Evolutionary conservation across 1,140 invertebrate species (phyloP).

Genomic region (Trichoplusia ni): DNA sequence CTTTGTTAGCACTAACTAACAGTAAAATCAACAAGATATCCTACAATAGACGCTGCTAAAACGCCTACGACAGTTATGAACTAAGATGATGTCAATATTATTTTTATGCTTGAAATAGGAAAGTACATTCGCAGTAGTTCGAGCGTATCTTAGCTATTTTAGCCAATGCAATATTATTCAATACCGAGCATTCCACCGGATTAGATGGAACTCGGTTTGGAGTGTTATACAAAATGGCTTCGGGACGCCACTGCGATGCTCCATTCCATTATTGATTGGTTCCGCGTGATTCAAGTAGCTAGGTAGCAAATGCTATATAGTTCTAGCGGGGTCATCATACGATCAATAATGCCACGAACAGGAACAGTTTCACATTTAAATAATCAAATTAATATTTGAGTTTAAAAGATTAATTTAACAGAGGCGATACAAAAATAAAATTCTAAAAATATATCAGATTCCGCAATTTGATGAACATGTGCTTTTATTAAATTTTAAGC

Average conservation of each 20-base stretch:
- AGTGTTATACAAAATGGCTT: slow-evolving; percentile 17
- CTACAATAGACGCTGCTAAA: no score
- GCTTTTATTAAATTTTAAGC: slow-evolving; percentile 62
- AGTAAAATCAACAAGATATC: no score
- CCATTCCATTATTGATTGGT: slow-evolving; percentile 44
- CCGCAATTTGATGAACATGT: slow-evolving; percentile 58
- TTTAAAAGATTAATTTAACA: neutral
- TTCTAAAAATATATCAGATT: slow-evolving; percentile 31
- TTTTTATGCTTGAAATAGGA: no score
- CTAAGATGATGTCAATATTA: no score
- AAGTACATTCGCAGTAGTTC: no score
- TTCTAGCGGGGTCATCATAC: slow-evolving; percentile 53
- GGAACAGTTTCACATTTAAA: slow-evolving; percentile 22
- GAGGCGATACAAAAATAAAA: neutral
- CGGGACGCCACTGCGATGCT: slow-evolving; percentile 30
- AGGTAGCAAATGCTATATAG: slow-evolving; percentile 17
- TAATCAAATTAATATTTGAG: no score
- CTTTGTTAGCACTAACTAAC: no score
- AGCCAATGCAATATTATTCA: no score
- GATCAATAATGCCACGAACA: slow-evolving; percentile 51
- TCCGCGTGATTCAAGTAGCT: slow-evolving; percentile 4
- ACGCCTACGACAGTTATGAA: no score
- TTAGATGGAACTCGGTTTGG: neutral
- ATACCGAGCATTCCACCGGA: no score
- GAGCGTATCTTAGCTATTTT: no score